phyloP scores from a whole-genome alignment of 2,113 vertebrate species.

The Anthoscopus minutus region DNA sequence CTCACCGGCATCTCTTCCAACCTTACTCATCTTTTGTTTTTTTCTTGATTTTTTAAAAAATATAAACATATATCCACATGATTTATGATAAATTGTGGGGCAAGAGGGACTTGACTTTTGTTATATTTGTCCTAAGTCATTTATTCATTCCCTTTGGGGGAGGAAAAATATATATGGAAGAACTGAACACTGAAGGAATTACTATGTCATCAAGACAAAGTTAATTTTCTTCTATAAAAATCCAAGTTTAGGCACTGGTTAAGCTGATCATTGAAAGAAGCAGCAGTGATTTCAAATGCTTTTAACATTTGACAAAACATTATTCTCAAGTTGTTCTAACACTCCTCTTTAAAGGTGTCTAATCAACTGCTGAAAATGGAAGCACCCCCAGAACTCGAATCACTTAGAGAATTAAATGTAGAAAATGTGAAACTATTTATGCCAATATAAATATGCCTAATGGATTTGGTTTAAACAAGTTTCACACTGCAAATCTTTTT shows the following conservation, averaged over 20 bases:
- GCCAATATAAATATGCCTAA: not conserved
- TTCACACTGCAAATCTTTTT: not conserved
- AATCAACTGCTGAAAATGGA: not conserved
- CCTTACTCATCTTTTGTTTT: not conserved
- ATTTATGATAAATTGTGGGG: not conserved
- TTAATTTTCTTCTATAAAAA: not conserved
- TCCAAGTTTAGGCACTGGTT: not conserved
- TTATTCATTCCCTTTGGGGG: not conserved
- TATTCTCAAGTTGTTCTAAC: not conserved
- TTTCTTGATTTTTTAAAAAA: not conserved
- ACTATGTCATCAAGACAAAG: not conserved
- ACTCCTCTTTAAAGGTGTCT: not conserved
- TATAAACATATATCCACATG: not conserved
- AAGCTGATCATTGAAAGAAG: not conserved
- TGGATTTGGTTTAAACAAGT: not conserved
- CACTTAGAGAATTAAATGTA: not conserved
- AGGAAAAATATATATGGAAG: not conserved
- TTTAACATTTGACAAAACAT: not conserved
- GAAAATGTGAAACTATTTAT: not conserved
- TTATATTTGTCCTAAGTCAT: not conserved
- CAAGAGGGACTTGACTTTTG: not conserved
- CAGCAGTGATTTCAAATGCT: not conserved
- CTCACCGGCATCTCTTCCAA: not conserved
- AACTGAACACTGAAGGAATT: not conserved
- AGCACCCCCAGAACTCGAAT: not conserved